A percentile compares a stretch with the other conserved stretches of the same genome.
Evolutionary conservation across 1,140 invertebrate species (phyloP).

Genomic region (Mactra quadrangularis): DNA sequence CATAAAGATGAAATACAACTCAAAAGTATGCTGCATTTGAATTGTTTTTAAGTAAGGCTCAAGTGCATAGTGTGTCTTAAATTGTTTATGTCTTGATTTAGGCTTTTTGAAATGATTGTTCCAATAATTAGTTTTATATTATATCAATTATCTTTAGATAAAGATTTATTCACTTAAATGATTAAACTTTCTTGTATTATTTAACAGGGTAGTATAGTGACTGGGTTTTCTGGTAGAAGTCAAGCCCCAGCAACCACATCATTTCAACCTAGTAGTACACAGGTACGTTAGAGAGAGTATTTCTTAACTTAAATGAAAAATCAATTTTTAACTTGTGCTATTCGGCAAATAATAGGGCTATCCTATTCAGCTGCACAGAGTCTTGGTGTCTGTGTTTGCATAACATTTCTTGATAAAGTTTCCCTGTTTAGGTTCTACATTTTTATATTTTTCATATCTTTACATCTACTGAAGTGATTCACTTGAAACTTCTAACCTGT

Average conservation of each 20-base stretch:
- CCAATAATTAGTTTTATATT: too few species aligned
- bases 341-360: neutral
- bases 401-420: neutral
- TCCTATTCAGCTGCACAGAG: neutral
- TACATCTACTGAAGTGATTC: neutral
- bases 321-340: neutral
- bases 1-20: too few species aligned
- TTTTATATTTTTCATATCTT: neutral
- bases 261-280: constrained; percentile 66
- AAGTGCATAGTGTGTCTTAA: too few species aligned
- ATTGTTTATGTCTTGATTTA: too few species aligned
- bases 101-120: too few species aligned
- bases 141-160: too few species aligned
- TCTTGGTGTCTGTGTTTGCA: neutral
- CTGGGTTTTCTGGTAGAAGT: constrained; percentile 71
- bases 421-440: neutral
- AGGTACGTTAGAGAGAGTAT: constrained; percentile 37
- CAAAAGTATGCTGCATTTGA: too few species aligned
- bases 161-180: too few species aligned
- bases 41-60: too few species aligned
- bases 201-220: constrained; percentile 78
- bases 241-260: constrained; percentile 64
- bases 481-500: too few species aligned
- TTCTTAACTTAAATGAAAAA: neutral
- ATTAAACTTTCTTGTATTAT: too few species aligned